Evolutionary conservation across 2,113 vertebrate genomes (phyloP).

Genomic region (Perccottus glenii): DNA sequence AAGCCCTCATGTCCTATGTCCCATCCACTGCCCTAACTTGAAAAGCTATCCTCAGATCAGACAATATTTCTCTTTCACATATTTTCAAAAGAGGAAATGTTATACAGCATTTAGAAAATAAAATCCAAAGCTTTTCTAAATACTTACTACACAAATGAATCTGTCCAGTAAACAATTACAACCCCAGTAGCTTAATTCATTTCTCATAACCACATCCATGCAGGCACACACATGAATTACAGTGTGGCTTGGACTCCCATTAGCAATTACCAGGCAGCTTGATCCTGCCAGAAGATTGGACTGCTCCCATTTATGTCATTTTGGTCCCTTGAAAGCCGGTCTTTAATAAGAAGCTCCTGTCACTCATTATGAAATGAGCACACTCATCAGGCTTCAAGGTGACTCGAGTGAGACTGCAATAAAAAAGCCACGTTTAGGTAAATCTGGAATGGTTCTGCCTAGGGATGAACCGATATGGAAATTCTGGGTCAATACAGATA

Average conservation of each 20-base stretch:
- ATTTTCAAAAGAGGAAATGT: too few relatives aligned
- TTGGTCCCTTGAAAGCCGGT: conserved; percentile 62
- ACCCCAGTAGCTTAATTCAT: background rate
- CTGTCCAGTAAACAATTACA: background rate
- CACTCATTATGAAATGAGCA: conserved; percentile 62
- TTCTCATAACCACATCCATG: conserved; percentile 2
- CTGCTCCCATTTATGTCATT: conserved; percentile 68
- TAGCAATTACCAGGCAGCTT: conserved; percentile 68
- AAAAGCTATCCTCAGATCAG: too few relatives aligned
- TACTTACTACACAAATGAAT: background rate
- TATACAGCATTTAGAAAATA: too few relatives aligned
- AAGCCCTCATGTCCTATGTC: too few relatives aligned
- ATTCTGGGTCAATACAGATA: too few relatives aligned
- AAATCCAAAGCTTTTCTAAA: too few relatives aligned
- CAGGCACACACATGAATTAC: conserved; percentile 44
- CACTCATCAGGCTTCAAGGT: conserved; percentile 58
- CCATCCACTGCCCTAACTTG: too few relatives aligned
- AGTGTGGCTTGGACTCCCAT: conserved; percentile 57
- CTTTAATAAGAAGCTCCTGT: conserved; percentile 66
- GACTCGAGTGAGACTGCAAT: conserved; percentile 20
- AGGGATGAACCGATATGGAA: too few relatives aligned
- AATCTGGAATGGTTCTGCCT: background rate
- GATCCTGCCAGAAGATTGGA: conserved; percentile 71
- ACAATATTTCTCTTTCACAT: too few relatives aligned
- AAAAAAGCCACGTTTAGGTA: background rate